Conservation (phyloP, 1,140 invertebrate species). For the Brachionus manjavacas region DNA sequence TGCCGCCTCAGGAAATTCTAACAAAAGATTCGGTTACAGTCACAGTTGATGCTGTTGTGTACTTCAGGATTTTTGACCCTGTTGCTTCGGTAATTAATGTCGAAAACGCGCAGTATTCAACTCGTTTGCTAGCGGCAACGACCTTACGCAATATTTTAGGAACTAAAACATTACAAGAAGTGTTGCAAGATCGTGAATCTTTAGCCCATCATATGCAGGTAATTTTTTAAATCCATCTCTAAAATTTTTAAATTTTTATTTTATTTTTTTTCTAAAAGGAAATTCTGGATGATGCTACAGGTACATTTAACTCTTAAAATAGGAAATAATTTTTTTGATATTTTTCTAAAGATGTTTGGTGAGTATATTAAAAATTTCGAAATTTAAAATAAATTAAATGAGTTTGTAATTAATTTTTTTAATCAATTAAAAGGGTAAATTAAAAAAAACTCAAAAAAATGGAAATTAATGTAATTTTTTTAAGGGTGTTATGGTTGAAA, state of each 20-base stretch:
- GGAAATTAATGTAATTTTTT: background rate
- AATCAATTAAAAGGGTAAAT: constrained; percentile 6
- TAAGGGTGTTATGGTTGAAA: constrained; percentile 42
- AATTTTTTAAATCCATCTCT: background rate
- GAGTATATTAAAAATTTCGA: background rate
- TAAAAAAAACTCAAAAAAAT: background rate
- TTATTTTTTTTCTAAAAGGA: background rate
- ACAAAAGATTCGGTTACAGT: constrained; percentile 46
- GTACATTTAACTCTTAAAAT: background rate
- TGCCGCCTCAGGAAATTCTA: constrained; percentile 45
- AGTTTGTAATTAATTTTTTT: background rate
- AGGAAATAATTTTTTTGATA: background rate
- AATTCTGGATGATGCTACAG: constrained; percentile 41
- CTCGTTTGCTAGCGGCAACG: constrained; percentile 44
- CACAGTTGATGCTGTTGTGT: constrained; percentile 39
- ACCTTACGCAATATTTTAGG: constrained; percentile 45
- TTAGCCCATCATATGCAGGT: constrained; percentile 42
- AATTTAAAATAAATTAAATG: too few relatives aligned
- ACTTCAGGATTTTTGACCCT: constrained; percentile 39
- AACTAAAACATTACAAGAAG: constrained; percentile 43
- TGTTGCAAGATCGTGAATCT: constrained; percentile 43
- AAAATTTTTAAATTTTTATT: too few relatives aligned
- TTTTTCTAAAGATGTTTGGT: constrained; percentile 37
- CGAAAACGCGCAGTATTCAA: constrained; percentile 44
- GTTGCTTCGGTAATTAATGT: constrained; percentile 43